Base-by-base conservation (phyloP, 2,888 invertebrate genomes). In the Drosophila quinaria region DNA sequence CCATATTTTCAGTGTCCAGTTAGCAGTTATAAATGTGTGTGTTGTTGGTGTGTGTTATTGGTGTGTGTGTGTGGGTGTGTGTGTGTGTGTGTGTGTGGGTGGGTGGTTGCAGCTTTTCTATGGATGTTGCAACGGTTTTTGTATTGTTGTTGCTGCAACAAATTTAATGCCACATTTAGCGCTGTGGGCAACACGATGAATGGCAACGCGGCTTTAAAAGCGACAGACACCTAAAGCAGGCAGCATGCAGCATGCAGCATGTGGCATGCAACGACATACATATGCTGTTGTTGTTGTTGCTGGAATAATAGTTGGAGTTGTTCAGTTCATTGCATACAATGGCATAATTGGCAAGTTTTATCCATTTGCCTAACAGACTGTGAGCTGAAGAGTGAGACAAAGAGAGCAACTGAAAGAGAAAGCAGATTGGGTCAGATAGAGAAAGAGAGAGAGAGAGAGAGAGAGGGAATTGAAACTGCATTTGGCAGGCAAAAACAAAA, bases 331-430 rank as follows among this genome's bases (percentile, higher is more conserved):
- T 88, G 89, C 83, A 78, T 82, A 70, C 86, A 83, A 71, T 85
- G 71, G 87, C 87, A 88, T 84, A 84, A 84, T 84, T 84, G 84
- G 89, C 87, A 83, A 86, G 84, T 83, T 88, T 87, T 86, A 88
- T 86, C 69, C 80, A 71, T 73, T 70, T 63, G 74, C 37, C 67
- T 22, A 49, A 44, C 49, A 39, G 39, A 33, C 50, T 3, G 19
- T 13, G 22, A 29, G 29, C 0, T 29, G 42, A 3, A 2, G 15
- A 13, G 29, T 8, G 29, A 29, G 29, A 29, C 8, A 29, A 29
- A 17, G 11, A 6, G 13, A 37, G 29, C 35, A 22, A 15, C 9
- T 39, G 6, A 6, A 13, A 11, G 6, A n/a, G n/a, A 10, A 11
- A 35, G 17, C 35, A 15, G 15, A n/a, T 11, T 46, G 5, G 1